These are phyloP conservation scores for Eremobia ochroleuca DNA, from an alignment of 2,888 invertebrate genomes.

Conservation along the genomic window DNA sequence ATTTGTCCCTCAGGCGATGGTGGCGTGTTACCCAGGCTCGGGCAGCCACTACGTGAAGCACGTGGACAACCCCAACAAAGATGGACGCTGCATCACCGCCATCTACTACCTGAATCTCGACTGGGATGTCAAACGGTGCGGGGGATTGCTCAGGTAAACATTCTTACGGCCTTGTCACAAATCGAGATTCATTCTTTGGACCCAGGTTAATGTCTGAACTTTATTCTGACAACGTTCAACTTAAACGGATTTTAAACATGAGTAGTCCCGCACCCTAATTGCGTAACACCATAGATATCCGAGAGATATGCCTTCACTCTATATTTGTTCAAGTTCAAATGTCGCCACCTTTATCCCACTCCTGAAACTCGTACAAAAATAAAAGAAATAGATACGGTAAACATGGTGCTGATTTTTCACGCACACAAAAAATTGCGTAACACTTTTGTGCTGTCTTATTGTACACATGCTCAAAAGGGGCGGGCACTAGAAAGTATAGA, in stretches of 20 bases:
- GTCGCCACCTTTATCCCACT: too few relatives aligned
- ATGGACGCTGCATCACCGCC: conserved; percentile 98
- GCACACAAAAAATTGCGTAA: too few relatives aligned
- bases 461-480: too few relatives aligned
- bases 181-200: not conserved
- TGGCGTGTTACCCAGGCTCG: conserved; percentile 99
- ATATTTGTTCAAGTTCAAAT: too few relatives aligned
- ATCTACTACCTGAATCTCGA: conserved; percentile 99
- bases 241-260: not conserved
- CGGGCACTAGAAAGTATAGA: too few relatives aligned
- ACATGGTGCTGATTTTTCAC: too few relatives aligned
- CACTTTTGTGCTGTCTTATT: too few relatives aligned
- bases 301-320: too few relatives aligned
- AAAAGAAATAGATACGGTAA: too few relatives aligned
- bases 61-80: conserved; percentile 99
- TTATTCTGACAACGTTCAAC: not conserved
- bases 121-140: conserved; percentile 96
- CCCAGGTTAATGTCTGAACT: not conserved
- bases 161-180: not conserved
- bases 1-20: conserved; percentile 96
- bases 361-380: too few relatives aligned
- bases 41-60: conserved; percentile 99
- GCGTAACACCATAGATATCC: too few relatives aligned
- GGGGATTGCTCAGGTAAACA: conserved; percentile 95
- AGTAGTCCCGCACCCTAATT: too few relatives aligned